Evolutionary conservation across 2,888 invertebrate genomes (phyloP).

Genomic region (Physocephala rufipes): DNA sequence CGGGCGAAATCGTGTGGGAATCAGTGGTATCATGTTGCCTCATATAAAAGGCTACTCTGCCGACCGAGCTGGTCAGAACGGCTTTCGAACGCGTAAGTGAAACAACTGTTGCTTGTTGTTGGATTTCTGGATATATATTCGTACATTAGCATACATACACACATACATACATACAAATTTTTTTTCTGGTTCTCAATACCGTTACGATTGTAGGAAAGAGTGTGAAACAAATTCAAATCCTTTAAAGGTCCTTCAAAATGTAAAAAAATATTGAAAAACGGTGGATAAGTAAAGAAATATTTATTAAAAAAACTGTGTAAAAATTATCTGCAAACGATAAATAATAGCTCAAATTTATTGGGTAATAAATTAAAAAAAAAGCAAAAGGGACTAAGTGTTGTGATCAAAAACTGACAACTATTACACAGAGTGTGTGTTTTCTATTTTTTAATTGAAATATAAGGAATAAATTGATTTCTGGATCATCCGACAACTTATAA

Average conservation of each 20-base stretch:
- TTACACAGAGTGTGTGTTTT: conserved; percentile 28
- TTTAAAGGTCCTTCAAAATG: conserved; percentile 25
- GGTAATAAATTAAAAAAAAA: conserved; percentile 10
- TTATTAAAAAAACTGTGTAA: background rate
- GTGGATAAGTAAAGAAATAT: conserved; percentile 34
- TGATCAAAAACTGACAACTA: conserved; percentile 31
- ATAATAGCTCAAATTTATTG: conserved; percentile 3
- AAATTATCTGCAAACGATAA: conserved; percentile 3
- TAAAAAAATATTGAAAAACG: conserved; percentile 41
- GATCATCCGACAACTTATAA: too few relatives aligned
- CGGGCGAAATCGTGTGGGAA: conserved; percentile 48
- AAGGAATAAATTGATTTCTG: too few relatives aligned
- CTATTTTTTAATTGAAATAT: background rate
- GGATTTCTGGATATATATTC: conserved; percentile 43
- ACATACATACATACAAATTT: background rate
- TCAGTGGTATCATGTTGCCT: conserved; percentile 66
- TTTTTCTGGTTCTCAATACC: conserved; percentile 44
- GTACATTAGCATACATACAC: conserved; percentile 38
- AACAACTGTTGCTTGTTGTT: conserved; percentile 64
- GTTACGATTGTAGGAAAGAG: conserved; percentile 23
- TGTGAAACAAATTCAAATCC: conserved; percentile 18
- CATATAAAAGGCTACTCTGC: conserved; percentile 68
- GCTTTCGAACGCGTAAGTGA: conserved; percentile 94
- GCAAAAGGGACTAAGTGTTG: conserved; percentile 9
- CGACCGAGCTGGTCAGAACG: conserved; percentile 90